phyloP scores from a whole-genome alignment of 2,888 invertebrate genomes.

The Trichacis sp. region DNA sequence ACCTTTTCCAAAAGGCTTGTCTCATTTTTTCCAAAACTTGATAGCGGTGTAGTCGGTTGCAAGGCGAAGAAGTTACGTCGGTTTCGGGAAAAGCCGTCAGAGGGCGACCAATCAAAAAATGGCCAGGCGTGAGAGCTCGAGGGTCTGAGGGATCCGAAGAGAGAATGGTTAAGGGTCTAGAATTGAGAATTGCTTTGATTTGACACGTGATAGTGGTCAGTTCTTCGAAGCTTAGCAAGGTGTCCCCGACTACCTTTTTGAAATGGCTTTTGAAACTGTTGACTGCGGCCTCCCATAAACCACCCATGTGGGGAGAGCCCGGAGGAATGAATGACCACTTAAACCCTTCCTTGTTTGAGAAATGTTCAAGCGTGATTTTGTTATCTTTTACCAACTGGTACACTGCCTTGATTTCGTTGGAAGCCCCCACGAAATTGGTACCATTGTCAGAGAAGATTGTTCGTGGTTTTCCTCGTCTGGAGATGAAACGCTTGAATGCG shows the following conservation, averaged over 20 bases:
- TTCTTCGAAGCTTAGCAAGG: slow-evolving; percentile 48
- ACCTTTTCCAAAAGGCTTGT: slow-evolving; percentile 16
- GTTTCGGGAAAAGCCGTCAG: slow-evolving; percentile 8
- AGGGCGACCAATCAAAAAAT: slow-evolving; percentile 29
- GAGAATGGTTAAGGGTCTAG: slow-evolving; percentile 20
- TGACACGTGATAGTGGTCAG: slow-evolving; percentile 37
- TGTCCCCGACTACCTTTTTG: slow-evolving; percentile 39
- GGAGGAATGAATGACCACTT: slow-evolving; percentile 52
- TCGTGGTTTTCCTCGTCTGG: slow-evolving; percentile 30
- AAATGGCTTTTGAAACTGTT: slow-evolving; percentile 53
- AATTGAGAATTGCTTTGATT: slow-evolving; percentile 40
- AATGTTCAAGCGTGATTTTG: slow-evolving; percentile 8
- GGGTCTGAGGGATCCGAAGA: slow-evolving; percentile 41
- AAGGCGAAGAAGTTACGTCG: too few relatives aligned
- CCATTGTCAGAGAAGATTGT: slow-evolving; percentile 43
- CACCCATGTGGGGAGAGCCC: slow-evolving; percentile 50
- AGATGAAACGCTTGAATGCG: slow-evolving; percentile 39
- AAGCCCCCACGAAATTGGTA: slow-evolving; percentile 45
- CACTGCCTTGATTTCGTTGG: slow-evolving; percentile 16
- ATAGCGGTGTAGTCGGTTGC: slow-evolving; percentile 7
- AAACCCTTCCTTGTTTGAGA: slow-evolving; percentile 4
- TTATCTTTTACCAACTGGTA: slow-evolving; percentile 3
- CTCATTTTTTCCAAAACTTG: slow-evolving; percentile 6
- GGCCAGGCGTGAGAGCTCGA: slow-evolving; percentile 44
- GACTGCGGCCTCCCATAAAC: slow-evolving; percentile 53